phyloP scores from a whole-genome alignment of 2,888 invertebrate genomes.

The Cheilosia scutellata region DNA sequence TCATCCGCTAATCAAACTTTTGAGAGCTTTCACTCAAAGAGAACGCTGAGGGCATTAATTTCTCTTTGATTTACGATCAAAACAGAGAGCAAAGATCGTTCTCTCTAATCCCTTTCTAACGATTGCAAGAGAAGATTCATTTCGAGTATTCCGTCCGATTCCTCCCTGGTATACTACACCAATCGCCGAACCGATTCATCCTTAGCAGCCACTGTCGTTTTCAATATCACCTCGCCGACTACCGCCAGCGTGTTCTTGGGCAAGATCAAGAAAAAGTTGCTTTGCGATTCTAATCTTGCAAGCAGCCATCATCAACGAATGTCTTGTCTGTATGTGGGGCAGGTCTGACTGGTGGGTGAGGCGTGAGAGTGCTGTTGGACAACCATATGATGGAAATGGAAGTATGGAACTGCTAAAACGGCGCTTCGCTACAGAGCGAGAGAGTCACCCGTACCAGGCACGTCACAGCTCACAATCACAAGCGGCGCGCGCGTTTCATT shows the following conservation, averaged over 20 bases:
- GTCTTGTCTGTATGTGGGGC: background rate
- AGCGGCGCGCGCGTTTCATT: constrained; percentile 17
- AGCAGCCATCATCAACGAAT: background rate
- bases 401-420: background rate
- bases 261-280: constrained; percentile 22
- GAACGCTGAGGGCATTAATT: background rate
- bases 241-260: constrained; percentile 12
- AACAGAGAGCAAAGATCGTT: background rate
- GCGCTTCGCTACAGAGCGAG: constrained; percentile 7
- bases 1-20: constrained; percentile 10
- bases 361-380: background rate
- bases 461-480: background rate
- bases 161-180: background rate
- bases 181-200: background rate
- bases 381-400: constrained; percentile 1
- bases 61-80: constrained; percentile 24
- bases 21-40: constrained; percentile 32
- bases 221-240: constrained; percentile 17
- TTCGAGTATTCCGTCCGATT: constrained; percentile 6
- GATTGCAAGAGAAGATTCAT: constrained; percentile 29
- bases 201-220: constrained; percentile 11
- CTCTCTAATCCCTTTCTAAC: constrained; percentile 21
- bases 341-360: background rate
- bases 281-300: background rate
- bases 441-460: background rate